Conservation (phyloP, 2,888 invertebrate genomes). For the Dichetophora obliterata region DNA sequence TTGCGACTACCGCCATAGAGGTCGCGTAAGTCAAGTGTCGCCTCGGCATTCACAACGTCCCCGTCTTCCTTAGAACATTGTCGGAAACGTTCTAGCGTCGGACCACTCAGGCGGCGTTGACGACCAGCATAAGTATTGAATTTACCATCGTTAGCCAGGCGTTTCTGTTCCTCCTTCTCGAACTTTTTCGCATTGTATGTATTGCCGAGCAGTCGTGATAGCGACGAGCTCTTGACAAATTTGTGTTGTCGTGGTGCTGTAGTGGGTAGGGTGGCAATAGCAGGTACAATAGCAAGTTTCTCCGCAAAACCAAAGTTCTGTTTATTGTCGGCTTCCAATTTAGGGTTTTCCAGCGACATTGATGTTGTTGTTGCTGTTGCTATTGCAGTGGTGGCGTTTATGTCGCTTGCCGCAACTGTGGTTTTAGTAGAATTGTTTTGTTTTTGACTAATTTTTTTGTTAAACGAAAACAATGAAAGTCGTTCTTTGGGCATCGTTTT, state of each 20-base stretch:
- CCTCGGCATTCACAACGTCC: conserved; percentile 51
- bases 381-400: neutral
- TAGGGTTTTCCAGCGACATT: conserved; percentile 41
- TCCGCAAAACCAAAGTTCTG: neutral
- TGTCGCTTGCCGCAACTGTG: neutral
- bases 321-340: conserved; percentile 36
- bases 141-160: conserved; percentile 56
- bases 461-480: conserved; percentile 56
- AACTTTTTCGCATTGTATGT: conserved; percentile 69
- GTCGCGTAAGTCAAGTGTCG: conserved; percentile 43
- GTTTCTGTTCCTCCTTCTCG: conserved; percentile 63
- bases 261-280: conserved; percentile 24
- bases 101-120: conserved; percentile 56
- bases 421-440: conserved; percentile 36
- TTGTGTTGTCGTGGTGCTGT: conserved; percentile 61
- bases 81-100: conserved; percentile 66
- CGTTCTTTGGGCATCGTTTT: conserved; percentile 50
- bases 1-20: conserved; percentile 55
- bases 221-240: conserved; percentile 67
- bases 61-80: conserved; percentile 66
- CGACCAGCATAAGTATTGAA: conserved; percentile 65
- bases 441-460: conserved; percentile 53
- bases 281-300: neutral
- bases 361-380: conserved; percentile 36
- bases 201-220: conserved; percentile 67